These are phyloP conservation scores for Drosophila putrida DNA, from an alignment of 2,888 invertebrate genomes.

Conservation along the genomic window DNA sequence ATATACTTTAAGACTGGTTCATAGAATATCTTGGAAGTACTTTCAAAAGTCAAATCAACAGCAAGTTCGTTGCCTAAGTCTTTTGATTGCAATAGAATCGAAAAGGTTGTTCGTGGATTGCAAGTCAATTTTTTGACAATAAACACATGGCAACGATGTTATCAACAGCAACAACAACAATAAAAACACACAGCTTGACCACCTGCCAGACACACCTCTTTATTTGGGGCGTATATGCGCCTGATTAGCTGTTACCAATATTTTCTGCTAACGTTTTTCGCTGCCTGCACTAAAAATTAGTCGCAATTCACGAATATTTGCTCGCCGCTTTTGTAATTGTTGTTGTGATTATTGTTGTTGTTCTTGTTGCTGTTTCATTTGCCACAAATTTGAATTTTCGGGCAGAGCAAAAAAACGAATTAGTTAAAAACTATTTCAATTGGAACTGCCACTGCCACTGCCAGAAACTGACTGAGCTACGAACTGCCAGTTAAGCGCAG, in stretches of 20 bases:
- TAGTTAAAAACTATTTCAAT: conserved; percentile 62
- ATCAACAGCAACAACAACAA: conserved; percentile 61
- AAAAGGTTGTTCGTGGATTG: conserved; percentile 70
- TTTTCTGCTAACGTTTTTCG: conserved; percentile 50
- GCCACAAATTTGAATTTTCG: conserved; percentile 47
- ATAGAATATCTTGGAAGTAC: conserved; percentile 1
- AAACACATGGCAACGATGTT: conserved; percentile 78
- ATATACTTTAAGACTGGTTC: not conserved
- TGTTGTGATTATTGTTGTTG: conserved; percentile 8
- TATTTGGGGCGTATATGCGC: conserved; percentile 54
- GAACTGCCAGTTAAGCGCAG: conserved; percentile 36
- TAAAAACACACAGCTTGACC: conserved; percentile 44
- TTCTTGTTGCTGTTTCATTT: conserved; percentile 33
- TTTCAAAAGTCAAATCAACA: conserved; percentile 40
- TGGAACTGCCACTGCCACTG: conserved; percentile 26
- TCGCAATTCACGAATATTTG: conserved; percentile 69
- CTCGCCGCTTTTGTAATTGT: conserved; percentile 40
- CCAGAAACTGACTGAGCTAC: conserved; percentile 12
- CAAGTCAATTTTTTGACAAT: conserved; percentile 78
- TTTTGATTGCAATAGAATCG: conserved; percentile 66
- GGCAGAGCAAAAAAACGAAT: conserved; percentile 11
- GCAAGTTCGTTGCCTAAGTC: conserved; percentile 74
- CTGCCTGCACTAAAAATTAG: conserved; percentile 73
- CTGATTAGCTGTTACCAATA: conserved; percentile 70
- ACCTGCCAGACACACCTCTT: conserved; percentile 75